Percentiles rank a stretch among this genome's conserved stretches.
Conservation (phyloP, 2,113 vertebrate species). For the Prochilodus magdalenae region DNA sequence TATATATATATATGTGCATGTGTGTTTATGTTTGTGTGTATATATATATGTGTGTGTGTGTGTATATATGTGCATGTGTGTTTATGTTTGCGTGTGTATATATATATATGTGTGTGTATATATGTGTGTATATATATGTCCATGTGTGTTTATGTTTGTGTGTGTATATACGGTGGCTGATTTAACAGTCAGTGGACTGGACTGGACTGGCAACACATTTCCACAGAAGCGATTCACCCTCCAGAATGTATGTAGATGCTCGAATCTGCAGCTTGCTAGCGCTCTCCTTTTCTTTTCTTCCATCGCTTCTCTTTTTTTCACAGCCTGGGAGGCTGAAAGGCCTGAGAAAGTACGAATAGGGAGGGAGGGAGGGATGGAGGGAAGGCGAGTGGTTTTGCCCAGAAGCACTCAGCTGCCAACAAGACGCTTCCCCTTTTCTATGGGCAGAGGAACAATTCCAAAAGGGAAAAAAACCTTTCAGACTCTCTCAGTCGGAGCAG, state of each 20-base stretch:
- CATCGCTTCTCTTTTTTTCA: slow-evolving; percentile 5
- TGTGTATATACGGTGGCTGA: too few species aligned
- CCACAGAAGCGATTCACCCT: neutral
- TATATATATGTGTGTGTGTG: too few species aligned
- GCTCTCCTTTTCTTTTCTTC: slow-evolving; percentile 7
- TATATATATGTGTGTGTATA: too few species aligned
- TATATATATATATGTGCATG: too few species aligned
- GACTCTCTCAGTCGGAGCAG: slow-evolving; percentile 49
- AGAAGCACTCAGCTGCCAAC: slow-evolving; percentile 50
- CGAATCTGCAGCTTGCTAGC: neutral
- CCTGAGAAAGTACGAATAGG: slow-evolving; percentile 41
- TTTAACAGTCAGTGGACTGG: too few species aligned
- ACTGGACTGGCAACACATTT: neutral
- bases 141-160: too few species aligned
- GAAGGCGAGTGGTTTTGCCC: slow-evolving; percentile 26
- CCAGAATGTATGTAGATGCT: neutral
- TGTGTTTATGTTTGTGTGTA: too few species aligned
- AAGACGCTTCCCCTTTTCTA: slow-evolving; percentile 37
- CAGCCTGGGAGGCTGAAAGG: slow-evolving; percentile 39
- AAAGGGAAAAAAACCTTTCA: slow-evolving; percentile 50
- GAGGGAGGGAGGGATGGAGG: neutral
- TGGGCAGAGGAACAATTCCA: slow-evolving; percentile 45
- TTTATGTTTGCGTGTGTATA: too few species aligned
- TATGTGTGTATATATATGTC: too few species aligned
- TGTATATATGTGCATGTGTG: too few species aligned